These are phyloP conservation scores for Antennarius striatus DNA, from an alignment of 2,113 vertebrate genomes.

Conservation along the genomic window DNA sequence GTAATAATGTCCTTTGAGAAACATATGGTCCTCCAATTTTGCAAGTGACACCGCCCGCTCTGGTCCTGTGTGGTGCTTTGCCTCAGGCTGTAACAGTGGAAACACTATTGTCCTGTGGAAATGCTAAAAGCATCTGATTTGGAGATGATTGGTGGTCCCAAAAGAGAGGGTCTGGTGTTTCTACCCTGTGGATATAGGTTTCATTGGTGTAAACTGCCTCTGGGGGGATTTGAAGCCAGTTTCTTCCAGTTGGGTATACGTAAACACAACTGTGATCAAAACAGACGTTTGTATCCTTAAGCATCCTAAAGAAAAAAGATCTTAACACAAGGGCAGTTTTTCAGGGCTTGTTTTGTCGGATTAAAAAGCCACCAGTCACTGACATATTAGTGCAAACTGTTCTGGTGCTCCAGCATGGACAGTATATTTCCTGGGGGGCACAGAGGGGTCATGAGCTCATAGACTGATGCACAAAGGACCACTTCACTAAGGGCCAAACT, in stretches of 20 bases:
- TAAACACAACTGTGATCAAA: constrained; percentile 27
- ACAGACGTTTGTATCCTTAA: neutral
- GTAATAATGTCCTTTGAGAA: constrained; percentile 36
- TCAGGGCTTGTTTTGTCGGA: constrained; percentile 36
- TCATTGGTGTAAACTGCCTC: constrained; percentile 43
- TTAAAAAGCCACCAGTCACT: constrained; percentile 45
- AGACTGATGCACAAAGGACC: constrained; percentile 55
- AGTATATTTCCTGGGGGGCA: constrained; percentile 19
- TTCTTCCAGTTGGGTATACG: constrained; percentile 25
- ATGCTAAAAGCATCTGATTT: constrained; percentile 62
- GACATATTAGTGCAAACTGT: constrained; percentile 15
- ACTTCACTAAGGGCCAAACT: constrained; percentile 62
- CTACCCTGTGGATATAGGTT: constrained; percentile 58
- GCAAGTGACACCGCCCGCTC: constrained; percentile 54
- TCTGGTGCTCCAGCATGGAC: constrained; percentile 22
- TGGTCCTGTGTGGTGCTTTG: constrained; percentile 45
- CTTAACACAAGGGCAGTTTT: constrained; percentile 29
- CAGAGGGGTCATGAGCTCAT: constrained; percentile 49
- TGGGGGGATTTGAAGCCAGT: constrained; percentile 47
- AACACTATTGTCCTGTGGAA: constrained; percentile 58
- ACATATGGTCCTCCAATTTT: constrained; percentile 55
- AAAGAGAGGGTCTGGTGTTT: constrained; percentile 31
- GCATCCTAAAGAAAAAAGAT: constrained; percentile 5
- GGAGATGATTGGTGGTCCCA: constrained; percentile 59
- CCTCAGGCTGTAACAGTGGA: constrained; percentile 61